Conservation (phyloP, 1,140 invertebrate species). For the Drosophila saltans region DNA sequence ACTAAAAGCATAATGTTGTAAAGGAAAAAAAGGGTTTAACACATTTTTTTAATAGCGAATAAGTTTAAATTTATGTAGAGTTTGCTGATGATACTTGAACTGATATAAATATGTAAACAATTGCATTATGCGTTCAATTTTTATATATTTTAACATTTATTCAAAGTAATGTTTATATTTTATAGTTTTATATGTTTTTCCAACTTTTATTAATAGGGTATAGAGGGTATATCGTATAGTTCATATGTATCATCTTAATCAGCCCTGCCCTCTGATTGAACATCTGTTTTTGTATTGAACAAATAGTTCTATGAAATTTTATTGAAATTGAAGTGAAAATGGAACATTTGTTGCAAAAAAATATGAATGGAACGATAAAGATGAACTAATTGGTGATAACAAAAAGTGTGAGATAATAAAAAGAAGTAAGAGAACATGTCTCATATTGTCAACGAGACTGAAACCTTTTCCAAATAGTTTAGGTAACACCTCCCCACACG, state of each 20-base stretch:
- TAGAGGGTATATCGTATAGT: background rate
- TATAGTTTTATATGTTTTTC: too few relatives aligned
- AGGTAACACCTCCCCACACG: background rate
- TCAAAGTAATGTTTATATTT: too few relatives aligned
- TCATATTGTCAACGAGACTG: too few relatives aligned
- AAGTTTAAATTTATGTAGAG: too few relatives aligned
- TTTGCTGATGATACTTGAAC: background rate
- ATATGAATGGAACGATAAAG: background rate
- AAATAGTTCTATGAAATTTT: too few relatives aligned
- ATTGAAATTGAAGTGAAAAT: background rate
- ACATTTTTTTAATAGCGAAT: background rate
- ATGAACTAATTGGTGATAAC: background rate
- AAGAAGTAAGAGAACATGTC: background rate
- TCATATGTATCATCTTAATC: too few relatives aligned
- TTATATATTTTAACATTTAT: too few relatives aligned
- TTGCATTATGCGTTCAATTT: background rate
- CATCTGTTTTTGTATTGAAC: background rate
- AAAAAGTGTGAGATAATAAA: background rate
- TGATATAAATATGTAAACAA: background rate
- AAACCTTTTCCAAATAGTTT: too few relatives aligned
- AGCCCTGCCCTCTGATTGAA: background rate
- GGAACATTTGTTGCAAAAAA: background rate
- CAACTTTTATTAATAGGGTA: background rate
- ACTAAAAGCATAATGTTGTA: constrained; percentile 16
- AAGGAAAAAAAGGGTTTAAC: constrained; percentile 6